Evolutionary conservation across 2,888 invertebrate genomes (phyloP).

Genomic region (Iselma pallidipennis): DNA sequence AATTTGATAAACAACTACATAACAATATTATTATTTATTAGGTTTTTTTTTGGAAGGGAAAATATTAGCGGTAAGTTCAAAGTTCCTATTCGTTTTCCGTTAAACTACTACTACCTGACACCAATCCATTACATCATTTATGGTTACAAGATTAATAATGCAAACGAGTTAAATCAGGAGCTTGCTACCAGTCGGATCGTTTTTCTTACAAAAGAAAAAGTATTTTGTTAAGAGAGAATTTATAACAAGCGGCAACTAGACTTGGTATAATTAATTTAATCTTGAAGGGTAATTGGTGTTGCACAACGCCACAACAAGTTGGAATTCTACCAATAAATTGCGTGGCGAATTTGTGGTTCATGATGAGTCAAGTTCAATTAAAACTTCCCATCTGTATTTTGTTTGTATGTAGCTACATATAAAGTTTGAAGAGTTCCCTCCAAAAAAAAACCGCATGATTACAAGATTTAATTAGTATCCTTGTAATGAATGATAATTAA

Average conservation of each 20-base stretch:
- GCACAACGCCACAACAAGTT: not conserved
- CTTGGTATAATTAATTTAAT: not conserved
- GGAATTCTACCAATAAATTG: conserved; percentile 7
- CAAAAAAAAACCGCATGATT: conserved; percentile 18
- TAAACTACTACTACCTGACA: not conserved
- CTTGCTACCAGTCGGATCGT: too few species aligned
- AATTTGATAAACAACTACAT: not conserved
- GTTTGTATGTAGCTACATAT: too few species aligned
- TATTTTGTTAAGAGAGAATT: not conserved
- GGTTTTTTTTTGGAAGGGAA: not conserved
- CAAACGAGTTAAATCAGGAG: too few species aligned
- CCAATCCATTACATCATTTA: not conserved
- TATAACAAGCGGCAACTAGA: not conserved
- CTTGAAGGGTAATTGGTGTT: not conserved
- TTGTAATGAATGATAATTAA: not conserved
- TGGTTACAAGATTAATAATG: too few species aligned
- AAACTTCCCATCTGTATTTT: conserved; percentile 12
- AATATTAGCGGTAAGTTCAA: not conserved
- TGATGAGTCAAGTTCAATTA: conserved; percentile 22
- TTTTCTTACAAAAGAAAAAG: not conserved
- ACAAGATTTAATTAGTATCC: not conserved
- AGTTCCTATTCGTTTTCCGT: not conserved
- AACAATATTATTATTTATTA: not conserved
- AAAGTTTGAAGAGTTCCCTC: conserved; percentile 12
- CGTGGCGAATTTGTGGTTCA: conserved; percentile 21